Evolutionary conservation across 2,797 vertebrate species (phyloP).

Genomic region (Lateolabrax maculatus): DNA sequence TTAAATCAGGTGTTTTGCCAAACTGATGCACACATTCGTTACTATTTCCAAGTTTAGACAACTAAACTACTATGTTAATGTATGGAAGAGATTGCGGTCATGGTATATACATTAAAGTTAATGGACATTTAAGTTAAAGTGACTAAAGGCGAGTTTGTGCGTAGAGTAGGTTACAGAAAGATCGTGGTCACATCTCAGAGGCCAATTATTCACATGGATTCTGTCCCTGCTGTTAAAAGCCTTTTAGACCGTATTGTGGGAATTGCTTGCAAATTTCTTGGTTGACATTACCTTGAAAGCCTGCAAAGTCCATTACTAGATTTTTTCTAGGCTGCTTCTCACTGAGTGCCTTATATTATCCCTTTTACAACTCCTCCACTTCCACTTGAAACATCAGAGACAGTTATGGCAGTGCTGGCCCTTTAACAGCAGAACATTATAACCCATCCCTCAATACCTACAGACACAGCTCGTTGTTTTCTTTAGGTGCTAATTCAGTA

Average conservation of each 20-base stretch:
- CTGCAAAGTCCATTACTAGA: slow-evolving; percentile 31
- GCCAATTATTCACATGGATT: slow-evolving; percentile 29
- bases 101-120: background rate
- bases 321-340: slow-evolving; percentile 25
- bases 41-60: background rate
- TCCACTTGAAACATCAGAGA: slow-evolving; percentile 38
- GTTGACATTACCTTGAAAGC: slow-evolving; percentile 41
- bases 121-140: background rate
- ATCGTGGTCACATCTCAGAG: background rate
- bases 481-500: slow-evolving; percentile 78
- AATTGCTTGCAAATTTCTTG: slow-evolving; percentile 10
- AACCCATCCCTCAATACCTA: slow-evolving; percentile 51
- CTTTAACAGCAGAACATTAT: slow-evolving; percentile 37
- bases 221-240: slow-evolving; percentile 6
- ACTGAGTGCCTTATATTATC: slow-evolving; percentile 28
- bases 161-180: background rate
- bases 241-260: slow-evolving; percentile 23
- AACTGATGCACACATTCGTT: background rate
- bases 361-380: slow-evolving; percentile 18
- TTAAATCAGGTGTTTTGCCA: background rate
- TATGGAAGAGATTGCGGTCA: background rate
- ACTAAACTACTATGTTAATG: background rate
- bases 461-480: slow-evolving; percentile 67
- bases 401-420: slow-evolving; percentile 4
- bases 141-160: background rate